Conservation (phyloP, 2,797 vertebrate genomes). For the Anableps anableps region DNA sequence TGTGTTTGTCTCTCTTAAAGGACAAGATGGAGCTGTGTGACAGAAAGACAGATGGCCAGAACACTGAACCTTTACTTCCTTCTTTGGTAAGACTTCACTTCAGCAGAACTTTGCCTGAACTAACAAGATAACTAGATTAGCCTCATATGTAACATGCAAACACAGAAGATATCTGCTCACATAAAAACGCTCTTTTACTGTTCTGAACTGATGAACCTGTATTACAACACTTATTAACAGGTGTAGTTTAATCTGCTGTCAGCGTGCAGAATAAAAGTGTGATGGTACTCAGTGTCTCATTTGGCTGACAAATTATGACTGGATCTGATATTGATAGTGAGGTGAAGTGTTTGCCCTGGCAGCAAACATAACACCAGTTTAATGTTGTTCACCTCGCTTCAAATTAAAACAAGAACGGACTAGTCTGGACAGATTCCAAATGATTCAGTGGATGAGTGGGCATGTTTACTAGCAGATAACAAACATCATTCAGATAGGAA, state of each 20-base stretch:
- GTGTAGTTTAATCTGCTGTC: not conserved
- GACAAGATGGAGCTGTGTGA: constrained; percentile 46
- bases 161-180: not conserved
- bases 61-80: constrained; percentile 41
- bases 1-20: constrained; percentile 43
- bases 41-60: not conserved
- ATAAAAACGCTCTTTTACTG: constrained; percentile 13
- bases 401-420: not conserved
- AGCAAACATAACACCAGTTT: not conserved
- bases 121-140: not conserved
- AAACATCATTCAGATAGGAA: not conserved
- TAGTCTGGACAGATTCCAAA: not conserved
- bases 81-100: constrained; percentile 42
- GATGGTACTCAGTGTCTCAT: not conserved
- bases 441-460: not conserved
- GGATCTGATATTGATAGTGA: not conserved
- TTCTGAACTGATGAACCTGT: not conserved
- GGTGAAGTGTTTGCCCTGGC: not conserved
- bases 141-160: constrained; percentile 27
- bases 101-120: constrained; percentile 5
- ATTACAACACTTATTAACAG: not conserved
- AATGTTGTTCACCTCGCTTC: not conserved
- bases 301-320: not conserved
- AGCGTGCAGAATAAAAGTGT: not conserved
- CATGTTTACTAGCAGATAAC: not conserved